Evolutionary conservation across 2,797 vertebrate species (phyloP).

Genomic region (Leptodactylus fallax): DNA sequence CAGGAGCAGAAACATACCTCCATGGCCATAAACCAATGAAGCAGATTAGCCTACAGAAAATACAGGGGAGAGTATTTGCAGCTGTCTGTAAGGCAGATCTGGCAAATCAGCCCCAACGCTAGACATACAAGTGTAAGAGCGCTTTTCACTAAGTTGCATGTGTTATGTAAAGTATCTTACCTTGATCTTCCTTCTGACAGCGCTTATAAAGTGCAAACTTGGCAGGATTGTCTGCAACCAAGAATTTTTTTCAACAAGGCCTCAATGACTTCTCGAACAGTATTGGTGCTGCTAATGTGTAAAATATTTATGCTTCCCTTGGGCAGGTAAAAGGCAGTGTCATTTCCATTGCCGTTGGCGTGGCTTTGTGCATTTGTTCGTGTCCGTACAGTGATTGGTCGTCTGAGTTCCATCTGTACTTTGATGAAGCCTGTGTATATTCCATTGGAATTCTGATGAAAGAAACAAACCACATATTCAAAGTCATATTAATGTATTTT

Average conservation of each 20-base stretch:
- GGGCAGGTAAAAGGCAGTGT: slow-evolving; percentile 87
- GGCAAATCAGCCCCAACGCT: no score
- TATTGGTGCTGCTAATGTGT: slow-evolving; percentile 95
- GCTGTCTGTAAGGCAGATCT: no score
- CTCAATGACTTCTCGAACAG: slow-evolving; percentile 90
- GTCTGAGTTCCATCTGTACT: slow-evolving; percentile 92
- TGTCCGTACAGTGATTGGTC: slow-evolving; percentile 84
- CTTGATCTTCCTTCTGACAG: slow-evolving; percentile 91
- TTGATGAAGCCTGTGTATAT: slow-evolving; percentile 97
- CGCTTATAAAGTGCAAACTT: slow-evolving; percentile 97
- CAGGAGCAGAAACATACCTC: no score
- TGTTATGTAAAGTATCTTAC: slow-evolving; percentile 84
- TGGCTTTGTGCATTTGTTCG: slow-evolving; percentile 66
- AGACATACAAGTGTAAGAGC: no score
- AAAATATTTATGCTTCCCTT: slow-evolving; percentile 86
- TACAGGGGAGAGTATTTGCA: no score
- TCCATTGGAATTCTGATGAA: slow-evolving; percentile 80
- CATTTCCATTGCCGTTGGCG: slow-evolving; percentile 66
- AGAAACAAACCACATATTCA: neutral
- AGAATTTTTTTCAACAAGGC: slow-evolving; percentile 94
- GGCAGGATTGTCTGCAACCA: slow-evolving; percentile 91
- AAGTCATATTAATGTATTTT: no score
- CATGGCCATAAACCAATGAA: no score
- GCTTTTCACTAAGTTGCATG: neutral
- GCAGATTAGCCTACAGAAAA: no score